phyloP scores from a whole-genome alignment of 2,797 vertebrate species.

The Geotrypetes seraphini region DNA sequence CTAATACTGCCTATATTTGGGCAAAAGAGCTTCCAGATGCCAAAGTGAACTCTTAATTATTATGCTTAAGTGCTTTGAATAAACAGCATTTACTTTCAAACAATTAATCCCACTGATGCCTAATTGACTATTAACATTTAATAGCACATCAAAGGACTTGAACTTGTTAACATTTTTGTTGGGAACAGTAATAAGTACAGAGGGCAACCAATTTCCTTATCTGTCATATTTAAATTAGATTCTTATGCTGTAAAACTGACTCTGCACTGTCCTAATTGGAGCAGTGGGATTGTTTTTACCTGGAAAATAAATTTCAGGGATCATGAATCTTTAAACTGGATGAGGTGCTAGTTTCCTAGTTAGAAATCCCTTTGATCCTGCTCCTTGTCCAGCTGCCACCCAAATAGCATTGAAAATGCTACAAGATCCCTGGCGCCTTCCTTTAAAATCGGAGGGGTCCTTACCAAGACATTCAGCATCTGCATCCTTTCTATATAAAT shows the following conservation, averaged over 20 bases:
- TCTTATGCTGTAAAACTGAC: constrained; percentile 18
- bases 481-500: too few relatives aligned
- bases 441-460: too few relatives aligned
- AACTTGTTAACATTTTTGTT: constrained; percentile 44
- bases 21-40: too few relatives aligned
- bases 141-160: constrained; percentile 32
- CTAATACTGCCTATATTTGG: not conserved
- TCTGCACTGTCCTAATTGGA: constrained; percentile 22
- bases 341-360: constrained; percentile 18
- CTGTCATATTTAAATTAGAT: constrained; percentile 8
- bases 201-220: constrained; percentile 20
- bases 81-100: constrained; percentile 15
- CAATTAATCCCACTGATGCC: constrained; percentile 32
- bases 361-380: constrained; percentile 12
- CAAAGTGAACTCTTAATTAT: constrained; percentile 9
- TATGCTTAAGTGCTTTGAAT: constrained; percentile 36
- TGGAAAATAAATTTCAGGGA: constrained; percentile 8
- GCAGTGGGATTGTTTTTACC: constrained; percentile 7
- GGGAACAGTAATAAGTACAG: constrained; percentile 23
- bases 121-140: constrained; percentile 41
- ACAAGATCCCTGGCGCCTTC: constrained; percentile 5
- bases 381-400: not conserved
- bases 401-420: not conserved
- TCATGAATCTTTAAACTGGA: constrained; percentile 17
- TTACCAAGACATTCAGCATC: too few relatives aligned